Evolutionary conservation across 2,888 invertebrate genomes (phyloP), one percentile per base, ranked within the genome.

Genomic region (Pteria penguin): DNA sequence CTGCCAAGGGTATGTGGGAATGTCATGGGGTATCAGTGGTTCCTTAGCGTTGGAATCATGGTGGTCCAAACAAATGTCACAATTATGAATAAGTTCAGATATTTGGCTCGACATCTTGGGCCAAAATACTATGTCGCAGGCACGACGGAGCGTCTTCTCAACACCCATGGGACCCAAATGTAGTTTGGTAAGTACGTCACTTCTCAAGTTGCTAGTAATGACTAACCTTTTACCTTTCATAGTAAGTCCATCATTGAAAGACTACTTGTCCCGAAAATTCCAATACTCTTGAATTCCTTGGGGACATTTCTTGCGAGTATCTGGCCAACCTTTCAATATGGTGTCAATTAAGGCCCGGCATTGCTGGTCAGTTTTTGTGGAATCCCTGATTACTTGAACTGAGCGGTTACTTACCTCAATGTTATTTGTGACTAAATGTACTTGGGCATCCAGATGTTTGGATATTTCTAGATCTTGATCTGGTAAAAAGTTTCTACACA

Each of bases 71-170:
- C 78, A 81, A 11, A 67, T 32, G 0, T 1, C 24, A 76, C 82
- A 79, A 4, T 76, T 55, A 1, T 63, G 33, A 3, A 82, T 74
- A 18, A 80, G 31, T 1, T 81, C 54, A 3, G 54, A 55, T 24
- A 82, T 79, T 27, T 82, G 75, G 29, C 31, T 18, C 5, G 72
- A 66, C 22, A 82, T 78, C 2, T 65, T 36, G 24, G 76, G 80
- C 78, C 81, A 80, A 78, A 77, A 82, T 61, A 82, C 33, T 22
- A 76, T 52, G 54, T 82, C 73, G 11, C 68, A 67, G 1, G 81
- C 80, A 24, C 72, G 36, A 2, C 26, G 26, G 14, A 58, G 29
- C 18, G 2, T 27, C 22, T 58, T 58, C 4, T 58, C 58, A 18
- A 58, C 26, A 24, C 58, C 58, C 58, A 58, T 58, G 26, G 29